Conservation (phyloP, 2,888 invertebrate species). For the Eledona agricola region DNA sequence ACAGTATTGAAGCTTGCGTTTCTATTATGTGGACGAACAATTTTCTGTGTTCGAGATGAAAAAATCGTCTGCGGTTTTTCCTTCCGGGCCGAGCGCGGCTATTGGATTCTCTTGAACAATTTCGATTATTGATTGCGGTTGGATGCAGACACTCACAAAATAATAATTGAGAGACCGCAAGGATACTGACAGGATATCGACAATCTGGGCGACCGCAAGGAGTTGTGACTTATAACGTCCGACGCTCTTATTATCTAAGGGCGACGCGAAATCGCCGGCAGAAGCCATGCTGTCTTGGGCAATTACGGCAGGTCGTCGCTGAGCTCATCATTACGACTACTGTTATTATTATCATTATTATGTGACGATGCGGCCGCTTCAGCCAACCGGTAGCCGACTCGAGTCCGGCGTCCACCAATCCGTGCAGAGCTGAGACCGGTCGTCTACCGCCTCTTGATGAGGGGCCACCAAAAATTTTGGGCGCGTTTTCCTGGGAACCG, state of each 20-base stretch:
- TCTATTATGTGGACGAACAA: constrained; percentile 19
- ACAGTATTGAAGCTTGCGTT: constrained; percentile 9
- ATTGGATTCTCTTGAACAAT: constrained; percentile 44
- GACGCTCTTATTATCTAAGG: too few relatives aligned
- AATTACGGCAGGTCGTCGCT: constrained; percentile 55
- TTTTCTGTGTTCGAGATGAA: constrained; percentile 19
- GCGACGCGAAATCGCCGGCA: constrained; percentile 26
- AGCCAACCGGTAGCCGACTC: constrained; percentile 58
- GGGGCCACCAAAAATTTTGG: constrained; percentile 55
- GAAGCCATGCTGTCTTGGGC: constrained; percentile 58
- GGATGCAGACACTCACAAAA: constrained; percentile 46
- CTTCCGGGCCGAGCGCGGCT: constrained; percentile 30
- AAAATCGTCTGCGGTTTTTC: constrained; percentile 32
- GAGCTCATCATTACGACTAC: constrained; percentile 58
- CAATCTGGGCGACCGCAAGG: constrained; percentile 47
- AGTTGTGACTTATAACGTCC: constrained; percentile 41
- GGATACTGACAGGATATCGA: constrained; percentile 51
- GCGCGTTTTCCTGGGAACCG: constrained; percentile 44
- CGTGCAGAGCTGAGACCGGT: constrained; percentile 49
- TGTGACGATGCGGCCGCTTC: constrained; percentile 55
- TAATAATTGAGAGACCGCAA: constrained; percentile 46
- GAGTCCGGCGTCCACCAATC: constrained; percentile 49
- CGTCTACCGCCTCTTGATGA: constrained; percentile 54
- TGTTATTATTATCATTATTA: constrained; percentile 62
- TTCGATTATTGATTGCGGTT: constrained; percentile 50